Percentiles rank a stretch among this genome's conserved stretches.
Evolutionary conservation across 30 jellyfish, hydroid and myxozoan genomes (phyloP).

Genomic region (Aurelia sp.): DNA sequence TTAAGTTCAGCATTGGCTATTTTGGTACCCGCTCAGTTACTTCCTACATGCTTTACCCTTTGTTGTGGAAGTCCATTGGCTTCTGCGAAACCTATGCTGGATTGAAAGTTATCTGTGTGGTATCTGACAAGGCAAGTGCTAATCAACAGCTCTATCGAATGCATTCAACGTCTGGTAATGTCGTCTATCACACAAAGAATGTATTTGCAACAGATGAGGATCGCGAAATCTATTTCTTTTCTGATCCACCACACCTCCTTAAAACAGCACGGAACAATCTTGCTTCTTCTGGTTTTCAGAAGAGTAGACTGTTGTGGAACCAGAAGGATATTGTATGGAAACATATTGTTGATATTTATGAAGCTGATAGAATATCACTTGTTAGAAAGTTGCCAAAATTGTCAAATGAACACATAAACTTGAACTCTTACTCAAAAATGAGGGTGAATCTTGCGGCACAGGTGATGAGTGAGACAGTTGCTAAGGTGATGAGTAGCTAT

Average conservation of each 20-base stretch:
- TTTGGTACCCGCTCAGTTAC: slow-evolving; percentile 34
- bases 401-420: slow-evolving; percentile 42
- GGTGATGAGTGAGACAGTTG: slow-evolving; percentile 49
- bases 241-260: slow-evolving; percentile 31
- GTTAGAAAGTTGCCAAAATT: slow-evolving; percentile 29
- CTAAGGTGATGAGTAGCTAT: slow-evolving; percentile 34
- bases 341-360: not conserved
- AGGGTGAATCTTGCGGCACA: slow-evolving; percentile 41
- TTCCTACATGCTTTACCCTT: not conserved
- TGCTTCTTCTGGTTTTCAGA: slow-evolving; percentile 49
- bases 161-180: not conserved
- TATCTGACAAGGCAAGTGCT: slow-evolving; percentile 35
- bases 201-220: not conserved
- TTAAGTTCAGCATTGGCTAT: not conserved
- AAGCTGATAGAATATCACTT: not conserved
- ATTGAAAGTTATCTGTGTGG: slow-evolving; percentile 21
- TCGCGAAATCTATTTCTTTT: not conserved
- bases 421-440: slow-evolving; percentile 38
- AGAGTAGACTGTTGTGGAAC: slow-evolving; percentile 25
- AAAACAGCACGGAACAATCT: slow-evolving; percentile 27
- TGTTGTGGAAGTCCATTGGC: slow-evolving; percentile 39
- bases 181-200: slow-evolving; percentile 5
- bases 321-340: slow-evolving; percentile 17
- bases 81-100: not conserved
- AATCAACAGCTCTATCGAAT: not conserved